Base-by-base conservation (phyloP, 1,140 invertebrate genomes). In the Pristionchus pacificus region DNA sequence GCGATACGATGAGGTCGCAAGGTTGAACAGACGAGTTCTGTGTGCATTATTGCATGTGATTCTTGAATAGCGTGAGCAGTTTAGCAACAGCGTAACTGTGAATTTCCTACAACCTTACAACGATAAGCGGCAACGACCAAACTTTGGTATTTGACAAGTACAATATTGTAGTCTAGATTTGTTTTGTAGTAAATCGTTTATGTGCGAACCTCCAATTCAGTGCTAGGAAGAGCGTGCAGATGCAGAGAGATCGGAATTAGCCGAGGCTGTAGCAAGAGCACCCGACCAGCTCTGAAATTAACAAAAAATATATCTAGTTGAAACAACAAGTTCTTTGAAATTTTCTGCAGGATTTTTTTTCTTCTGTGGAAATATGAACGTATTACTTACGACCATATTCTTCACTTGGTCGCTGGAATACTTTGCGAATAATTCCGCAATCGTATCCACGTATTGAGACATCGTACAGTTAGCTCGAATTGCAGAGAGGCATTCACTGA, bases 271-370 rank as follows among this genome's bases (percentile, higher is more conserved):
- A 58, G 66, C 61, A 14, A 76, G 30, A 0, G 71, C 38, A 14
- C 74, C 74, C 0, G 72, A 13, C 74, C 74, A 76, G 15, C 59
- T 70, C 74, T 76, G 55, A 64, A 76, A 15, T 57, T n/a, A 38
- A 28, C n/a, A n/a, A n/a, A n/a, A n/a, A n/a, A n/a, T n/a, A n/a
- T n/a, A n/a, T n/a, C n/a, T n/a, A n/a, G n/a, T n/a, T n/a, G n/a
- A n/a, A n/a, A n/a, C n/a, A n/a, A n/a, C n/a, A n/a, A n/a, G n/a
- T n/a, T n/a, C n/a, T n/a, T n/a, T n/a, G n/a, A n/a, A n/a, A n/a
- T n/a, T n/a, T n/a, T n/a, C n/a, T n/a, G n/a, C n/a, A n/a, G n/a
- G n/a, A n/a, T n/a, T n/a, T n/a, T n/a, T n/a, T n/a, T n/a, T n/a
- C 0, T 0, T 1, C 19, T 3, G 19, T 49, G 19, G 6, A 49